Base-by-base conservation (phyloP, 2,888 invertebrate genomes). In the Aradus depressus region DNA sequence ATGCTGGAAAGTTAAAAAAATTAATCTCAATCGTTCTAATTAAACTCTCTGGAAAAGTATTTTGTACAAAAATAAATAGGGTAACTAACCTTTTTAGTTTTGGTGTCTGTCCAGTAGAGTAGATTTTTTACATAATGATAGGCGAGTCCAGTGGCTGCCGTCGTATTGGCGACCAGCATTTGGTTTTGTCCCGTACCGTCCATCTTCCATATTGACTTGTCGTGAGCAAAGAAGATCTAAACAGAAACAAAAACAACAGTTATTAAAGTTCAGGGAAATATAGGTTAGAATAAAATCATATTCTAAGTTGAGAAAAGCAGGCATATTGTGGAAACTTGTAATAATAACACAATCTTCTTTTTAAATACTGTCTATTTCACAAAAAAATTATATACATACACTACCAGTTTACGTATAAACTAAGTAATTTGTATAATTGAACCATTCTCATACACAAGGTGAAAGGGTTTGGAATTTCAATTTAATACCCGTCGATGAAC, bases 31-130 rank as follows among this genome's bases (percentile, higher is more conserved):
- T n/a, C n/a, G n/a, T n/a, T n/a, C n/a, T n/a, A 44, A 51, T 16
- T 41, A n/a, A 44, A 44, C 38, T 38, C 16, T 42, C 10, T 25
- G 12, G 10, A 42, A 28, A 10, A n/a, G 8, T 14, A 14, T 8
- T 38, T 10, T 12, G 8, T 21, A n/a, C n/a, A n/a, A n/a, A n/a
- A n/a, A n/a, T n/a, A n/a, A n/a, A n/a, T n/a, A n/a, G n/a, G n/a
- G 47, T 53, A 44, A 45, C 63, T 59, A 64, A 87, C 84, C 74
- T 85, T 86, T 58, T 84, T 76, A 0, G 88, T 89, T 66, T 89
- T 90, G 1, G 80, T 75, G 67, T 93, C 92, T 6, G 90, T 88
- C 90, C 90, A 92, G 68, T 85, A 90, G 2, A 93, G 70, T 50
- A 84, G 67, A 62, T 87, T 85, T 58, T 77, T 74, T 25, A 76